Evolutionary conservation across 2,797 vertebrate species (phyloP), one percentile per base, ranked within the genome.

Genomic region (Pseudocheirus occidentalis): DNA sequence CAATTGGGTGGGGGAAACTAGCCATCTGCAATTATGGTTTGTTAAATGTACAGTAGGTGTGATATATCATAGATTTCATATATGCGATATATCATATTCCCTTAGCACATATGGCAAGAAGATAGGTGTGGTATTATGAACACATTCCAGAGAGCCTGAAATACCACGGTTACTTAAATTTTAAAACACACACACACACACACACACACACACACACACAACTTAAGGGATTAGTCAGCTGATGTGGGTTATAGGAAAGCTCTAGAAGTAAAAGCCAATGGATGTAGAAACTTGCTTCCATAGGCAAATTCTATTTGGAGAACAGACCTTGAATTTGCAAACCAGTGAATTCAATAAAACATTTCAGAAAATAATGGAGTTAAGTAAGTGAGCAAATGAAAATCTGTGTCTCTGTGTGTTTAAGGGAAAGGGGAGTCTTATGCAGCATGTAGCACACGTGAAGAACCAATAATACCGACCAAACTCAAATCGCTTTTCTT

Each of bases 351-450:
- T 92, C 40, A 90, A 1, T 58, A 66, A 95, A 96, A 91, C 0
- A 28, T 73, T 53, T 62, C 90, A 73, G 57, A 66, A 31, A n/a
- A 95, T 95, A 95, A 95, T 93, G 59, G 94, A 95, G 52, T 29
- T 27, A 87, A 87, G 10, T 24, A 46, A 46, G 4, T 27, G 24
- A 87, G 40, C 21, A 87, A 87, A 87, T 81, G 73, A 81, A 81
- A 40, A 66, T 62, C 31, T n/a, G 3, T 66, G 0, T 73, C 16
- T 40, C 18, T 73, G n/a, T 24, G 16, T 40, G 16, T 66, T 66
- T 66, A 87, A 87, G 24, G 73, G 73, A 21, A 40, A 87, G 3
- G 73, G 40, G 40, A 50, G 50, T 87, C 40, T 50, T 50, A 87
- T 87, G 73, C 24, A 87, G 46, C 54, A 50, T 14, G 50, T 93